Base-by-base conservation (phyloP, 2,113 vertebrate genomes). In the Pao palembangensis region DNA sequence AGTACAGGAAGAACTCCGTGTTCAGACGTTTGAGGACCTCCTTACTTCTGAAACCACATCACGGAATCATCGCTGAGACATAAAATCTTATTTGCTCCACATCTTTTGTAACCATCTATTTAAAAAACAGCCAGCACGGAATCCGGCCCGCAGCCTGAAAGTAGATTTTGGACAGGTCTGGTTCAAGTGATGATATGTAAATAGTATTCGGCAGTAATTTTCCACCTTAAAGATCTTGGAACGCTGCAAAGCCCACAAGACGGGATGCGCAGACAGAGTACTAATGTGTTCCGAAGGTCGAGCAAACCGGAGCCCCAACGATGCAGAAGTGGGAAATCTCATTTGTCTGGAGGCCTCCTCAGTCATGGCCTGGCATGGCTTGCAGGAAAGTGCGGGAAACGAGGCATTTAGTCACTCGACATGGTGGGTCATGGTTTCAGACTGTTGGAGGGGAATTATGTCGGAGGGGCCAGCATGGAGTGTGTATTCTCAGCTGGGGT, bases 381-480 rank as follows among this genome's bases (percentile, higher is more conserved):
- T 82, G 86, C 83, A 81, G 82, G 85, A 82, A 90, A 89, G 67
- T 83, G 71, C 67, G 78, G 83, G 76, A 86, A 87, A 73, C 67
- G 67, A 80, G 47, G 66, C 65, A 76, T 11, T 89, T 88, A 89
- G 76, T 89, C 88, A 90, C 79, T 56, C 58, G 68, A 67, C 75
- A 82, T 64, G 58, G 57, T 59, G 67, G 83, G 87, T 86, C 84
- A 80, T 58, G 67, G 82, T 85, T 86, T 80, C 68, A 84, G 76
- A 70, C 67, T 67, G 75, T 51, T 78, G 73, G 67, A 80, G 55
- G 74, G 77, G 81, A 77, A 64, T 71, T 73, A 80, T 78, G 85
- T 78, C 50, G 71, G 64, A 42, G 74, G 76, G 75, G 70, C 82
- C 70, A 43, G 55, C 66, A 10, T 52, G 78, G 78, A 69, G 82